phyloP scores from a whole-genome alignment of 1,140 invertebrate genomes.

The Platyscapa corneri region DNA sequence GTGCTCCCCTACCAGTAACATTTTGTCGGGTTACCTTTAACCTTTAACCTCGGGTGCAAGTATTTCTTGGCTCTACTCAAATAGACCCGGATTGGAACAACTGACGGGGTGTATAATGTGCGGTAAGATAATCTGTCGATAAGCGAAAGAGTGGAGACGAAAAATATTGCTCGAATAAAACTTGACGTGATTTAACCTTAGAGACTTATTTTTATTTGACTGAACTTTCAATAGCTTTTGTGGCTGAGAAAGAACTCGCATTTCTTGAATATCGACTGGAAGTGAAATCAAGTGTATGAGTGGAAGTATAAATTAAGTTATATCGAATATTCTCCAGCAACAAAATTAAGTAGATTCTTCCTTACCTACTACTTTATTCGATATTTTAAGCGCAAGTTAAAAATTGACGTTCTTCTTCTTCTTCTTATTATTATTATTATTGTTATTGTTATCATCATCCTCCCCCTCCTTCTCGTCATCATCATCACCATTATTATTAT shows the following conservation, averaged over 20 bases:
- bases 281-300: background rate
- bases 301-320: constrained; percentile 1
- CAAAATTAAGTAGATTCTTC: background rate
- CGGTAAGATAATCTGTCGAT: background rate
- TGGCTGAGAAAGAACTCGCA: background rate
- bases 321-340: background rate
- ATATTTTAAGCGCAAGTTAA: background rate
- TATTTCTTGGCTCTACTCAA: background rate
- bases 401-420: too few species aligned
- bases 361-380: background rate
- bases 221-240: background rate
- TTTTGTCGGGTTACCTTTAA: background rate
- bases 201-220: background rate
- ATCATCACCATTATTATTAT: too few species aligned
- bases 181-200: background rate
- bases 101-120: background rate
- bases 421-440: too few species aligned
- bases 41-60: too few species aligned
- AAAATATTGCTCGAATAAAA: background rate
- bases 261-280: background rate
- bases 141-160: background rate
- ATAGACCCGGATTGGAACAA: background rate
- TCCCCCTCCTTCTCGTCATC: too few species aligned
- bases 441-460: background rate
- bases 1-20: background rate